Evolutionary conservation across 2,888 invertebrate genomes (phyloP).

Genomic region (Druceiella hillmani): DNA sequence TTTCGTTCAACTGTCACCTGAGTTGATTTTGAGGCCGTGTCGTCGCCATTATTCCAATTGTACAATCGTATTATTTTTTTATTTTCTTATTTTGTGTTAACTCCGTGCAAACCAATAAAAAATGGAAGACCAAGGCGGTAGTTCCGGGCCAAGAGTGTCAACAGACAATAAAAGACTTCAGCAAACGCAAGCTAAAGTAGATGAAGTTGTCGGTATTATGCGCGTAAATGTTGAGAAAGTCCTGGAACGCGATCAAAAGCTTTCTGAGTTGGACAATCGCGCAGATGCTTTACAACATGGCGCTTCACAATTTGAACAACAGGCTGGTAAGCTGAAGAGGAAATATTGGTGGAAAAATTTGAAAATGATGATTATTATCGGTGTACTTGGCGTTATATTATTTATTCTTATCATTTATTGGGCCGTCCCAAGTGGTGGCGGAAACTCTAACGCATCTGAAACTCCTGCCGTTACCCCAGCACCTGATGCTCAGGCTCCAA

Average conservation of each 20-base stretch:
- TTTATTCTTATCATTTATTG: conserved; percentile 78
- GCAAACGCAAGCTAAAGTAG: conserved; percentile 50
- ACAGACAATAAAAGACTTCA: conserved; percentile 42
- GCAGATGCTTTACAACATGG: conserved; percentile 94
- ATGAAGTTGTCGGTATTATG: conserved; percentile 88
- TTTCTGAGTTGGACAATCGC: conserved; percentile 90
- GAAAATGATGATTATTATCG: conserved; percentile 94
- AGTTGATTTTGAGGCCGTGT: too few species aligned
- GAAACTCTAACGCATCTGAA: conserved; percentile 24
- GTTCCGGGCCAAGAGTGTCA: conserved; percentile 44
- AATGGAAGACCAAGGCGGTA: conserved; percentile 51
- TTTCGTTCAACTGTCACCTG: too few species aligned
- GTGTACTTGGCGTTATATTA: conserved; percentile 75
- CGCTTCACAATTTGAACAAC: conserved; percentile 94
- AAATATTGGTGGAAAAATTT: conserved; percentile 98
- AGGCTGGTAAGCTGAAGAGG: conserved; percentile 91
- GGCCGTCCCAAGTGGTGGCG: conserved; percentile 34
- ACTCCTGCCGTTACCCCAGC: conserved; percentile 6
- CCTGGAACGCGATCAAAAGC: conserved; percentile 90
- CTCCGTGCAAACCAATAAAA: conserved; percentile 23
- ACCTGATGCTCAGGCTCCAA: too few species aligned
- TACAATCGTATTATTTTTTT: too few species aligned
- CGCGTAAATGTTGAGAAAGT: conserved; percentile 96
- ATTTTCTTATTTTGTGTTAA: too few species aligned
- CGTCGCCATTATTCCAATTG: too few species aligned